A percentile compares a stretch with the other conserved stretches of the same genome.
These are phyloP conservation scores for Euura saliciscinereae DNA, from an alignment of 1,140 invertebrate genomes.

Conservation along the genomic window DNA sequence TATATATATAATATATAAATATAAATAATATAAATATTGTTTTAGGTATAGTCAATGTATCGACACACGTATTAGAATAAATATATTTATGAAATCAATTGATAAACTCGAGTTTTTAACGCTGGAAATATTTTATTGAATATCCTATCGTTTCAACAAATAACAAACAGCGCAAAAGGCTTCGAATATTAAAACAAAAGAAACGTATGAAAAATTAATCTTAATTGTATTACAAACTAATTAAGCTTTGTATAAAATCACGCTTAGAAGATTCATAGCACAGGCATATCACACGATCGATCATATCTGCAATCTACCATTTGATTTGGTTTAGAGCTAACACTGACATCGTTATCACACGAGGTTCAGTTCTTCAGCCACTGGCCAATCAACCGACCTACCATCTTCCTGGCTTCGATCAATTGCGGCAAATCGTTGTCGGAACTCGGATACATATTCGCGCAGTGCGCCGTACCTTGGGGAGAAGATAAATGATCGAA, in stretches of 20 bases:
- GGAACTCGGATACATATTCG: slow-evolving; percentile 78
- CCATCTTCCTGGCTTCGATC: slow-evolving; percentile 66
- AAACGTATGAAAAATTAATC: neutral
- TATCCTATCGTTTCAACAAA: too few relatives aligned
- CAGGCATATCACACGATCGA: neutral
- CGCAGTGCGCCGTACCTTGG: slow-evolving; percentile 80
- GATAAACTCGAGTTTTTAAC: neutral
- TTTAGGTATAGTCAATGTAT: slow-evolving; percentile 25
- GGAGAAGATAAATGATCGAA: slow-evolving; percentile 26
- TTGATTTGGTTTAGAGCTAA: neutral
- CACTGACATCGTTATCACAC: neutral
- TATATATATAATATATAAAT: slow-evolving; percentile 21
- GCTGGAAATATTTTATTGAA: too few relatives aligned
- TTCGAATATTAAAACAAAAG: too few relatives aligned
- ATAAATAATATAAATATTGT: slow-evolving; percentile 15
- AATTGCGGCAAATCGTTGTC: slow-evolving; percentile 68
- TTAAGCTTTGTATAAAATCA: neutral
- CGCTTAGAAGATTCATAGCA: neutral
- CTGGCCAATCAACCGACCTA: slow-evolving; percentile 62
- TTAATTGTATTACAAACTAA: neutral
- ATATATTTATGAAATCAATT: slow-evolving; percentile 29
- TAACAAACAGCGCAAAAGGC: too few relatives aligned
- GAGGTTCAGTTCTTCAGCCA: slow-evolving; percentile 52
- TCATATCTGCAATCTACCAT: neutral
- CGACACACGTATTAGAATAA: slow-evolving; percentile 25